Percentiles rank a stretch among this genome's conserved stretches.
These are phyloP conservation scores for Amphiprion clarkii DNA, from an alignment of 2,797 vertebrate genomes.

Conservation along the genomic window DNA sequence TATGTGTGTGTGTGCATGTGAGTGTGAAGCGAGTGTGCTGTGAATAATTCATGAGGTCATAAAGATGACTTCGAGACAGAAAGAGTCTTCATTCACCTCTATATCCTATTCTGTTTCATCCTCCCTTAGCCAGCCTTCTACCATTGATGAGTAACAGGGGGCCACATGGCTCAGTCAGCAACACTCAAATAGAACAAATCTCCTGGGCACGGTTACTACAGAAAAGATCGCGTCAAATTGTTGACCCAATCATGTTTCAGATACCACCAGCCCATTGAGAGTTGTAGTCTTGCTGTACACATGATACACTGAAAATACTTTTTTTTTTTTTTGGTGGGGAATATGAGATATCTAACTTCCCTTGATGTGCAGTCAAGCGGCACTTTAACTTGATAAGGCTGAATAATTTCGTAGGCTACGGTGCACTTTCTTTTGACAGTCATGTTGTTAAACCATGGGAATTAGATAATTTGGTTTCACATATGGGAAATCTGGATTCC, in stretches of 20 bases:
- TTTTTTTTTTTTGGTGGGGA: background rate
- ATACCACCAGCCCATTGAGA: constrained; percentile 64
- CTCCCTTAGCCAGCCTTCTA: constrained; percentile 67
- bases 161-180: constrained; percentile 69
- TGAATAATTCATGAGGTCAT: constrained; percentile 81
- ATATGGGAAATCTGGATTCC: constrained; percentile 29
- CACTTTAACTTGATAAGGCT: constrained; percentile 45
- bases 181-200: constrained; percentile 74
- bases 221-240: constrained; percentile 76
- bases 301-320: constrained; percentile 1
- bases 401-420: constrained; percentile 43
- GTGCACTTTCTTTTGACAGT: constrained; percentile 24
- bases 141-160: constrained; percentile 79
- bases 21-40: background rate
- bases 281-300: constrained; percentile 30
- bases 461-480: constrained; percentile 45
- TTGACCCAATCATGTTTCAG: constrained; percentile 78
- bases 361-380: constrained; percentile 48
- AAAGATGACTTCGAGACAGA: constrained; percentile 72
- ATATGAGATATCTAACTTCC: constrained; percentile 37
- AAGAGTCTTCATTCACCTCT: constrained; percentile 72
- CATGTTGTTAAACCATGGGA: background rate
- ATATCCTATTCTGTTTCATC: constrained; percentile 80
- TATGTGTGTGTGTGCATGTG: constrained; percentile 1
- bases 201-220: constrained; percentile 69